Conservation (phyloP, 2,113 vertebrate species). For the Clupea harengus region DNA sequence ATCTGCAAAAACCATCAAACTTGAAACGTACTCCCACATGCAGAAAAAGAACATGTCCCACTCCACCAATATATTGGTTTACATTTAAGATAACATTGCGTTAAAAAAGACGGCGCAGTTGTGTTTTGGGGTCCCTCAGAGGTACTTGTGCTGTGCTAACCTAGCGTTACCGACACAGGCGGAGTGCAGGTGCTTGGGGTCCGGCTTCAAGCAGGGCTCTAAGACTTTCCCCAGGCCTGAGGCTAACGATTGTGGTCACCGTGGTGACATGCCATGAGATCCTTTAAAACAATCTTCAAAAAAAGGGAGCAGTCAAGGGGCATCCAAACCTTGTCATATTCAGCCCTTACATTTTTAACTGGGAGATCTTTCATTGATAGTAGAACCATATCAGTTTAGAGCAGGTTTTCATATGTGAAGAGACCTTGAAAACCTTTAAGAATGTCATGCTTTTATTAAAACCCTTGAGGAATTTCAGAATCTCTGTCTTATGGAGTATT, state of each 20-base stretch:
- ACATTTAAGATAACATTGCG: conserved; percentile 39
- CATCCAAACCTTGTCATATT: background rate
- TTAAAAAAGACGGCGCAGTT: conserved; percentile 20
- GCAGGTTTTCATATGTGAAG: background rate
- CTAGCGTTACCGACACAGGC: conserved; percentile 32
- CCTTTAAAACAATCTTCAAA: background rate
- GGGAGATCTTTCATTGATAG: too few species aligned
- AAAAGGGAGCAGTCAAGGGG: background rate
- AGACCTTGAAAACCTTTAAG: background rate
- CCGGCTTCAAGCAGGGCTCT: background rate
- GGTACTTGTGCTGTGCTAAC: conserved; percentile 23
- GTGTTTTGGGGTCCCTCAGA: conserved; percentile 34
- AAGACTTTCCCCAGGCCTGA: background rate
- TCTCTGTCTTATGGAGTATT: background rate
- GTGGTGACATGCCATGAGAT: background rate
- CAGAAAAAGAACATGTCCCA: background rate
- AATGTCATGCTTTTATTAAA: background rate
- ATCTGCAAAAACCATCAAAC: conserved; percentile 58
- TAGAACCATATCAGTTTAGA: background rate
- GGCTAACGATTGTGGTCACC: background rate
- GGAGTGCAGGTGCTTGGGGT: conserved; percentile 25
- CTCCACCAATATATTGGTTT: conserved; percentile 31
- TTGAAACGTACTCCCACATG: conserved; percentile 9
- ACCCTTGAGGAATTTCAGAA: background rate
- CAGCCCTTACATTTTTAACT: too few species aligned